These are phyloP conservation scores for Erpetoichthys calabaricus DNA, from an alignment of 2,797 vertebrate genomes.

Conservation along the genomic window DNA sequence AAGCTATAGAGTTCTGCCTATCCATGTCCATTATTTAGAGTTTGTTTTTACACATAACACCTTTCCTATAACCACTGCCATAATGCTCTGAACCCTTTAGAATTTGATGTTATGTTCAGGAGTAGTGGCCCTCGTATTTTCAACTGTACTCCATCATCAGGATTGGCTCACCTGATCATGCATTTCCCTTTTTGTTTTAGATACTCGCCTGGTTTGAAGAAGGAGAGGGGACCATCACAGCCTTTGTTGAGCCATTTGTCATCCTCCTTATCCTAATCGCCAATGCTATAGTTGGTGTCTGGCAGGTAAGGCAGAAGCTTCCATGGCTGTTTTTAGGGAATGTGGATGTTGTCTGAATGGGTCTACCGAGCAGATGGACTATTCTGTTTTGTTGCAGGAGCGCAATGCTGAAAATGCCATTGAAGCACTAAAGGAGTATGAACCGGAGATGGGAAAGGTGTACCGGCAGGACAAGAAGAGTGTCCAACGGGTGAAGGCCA, in stretches of 20 bases:
- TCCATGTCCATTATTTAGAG: too few species aligned
- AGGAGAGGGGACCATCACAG: conserved; percentile 58
- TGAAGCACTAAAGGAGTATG: conserved; percentile 57
- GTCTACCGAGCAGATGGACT: neutral
- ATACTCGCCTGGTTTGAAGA: conserved; percentile 64
- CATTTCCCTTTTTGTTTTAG: conserved; percentile 23
- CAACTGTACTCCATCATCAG: too few species aligned
- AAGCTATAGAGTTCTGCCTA: too few species aligned
- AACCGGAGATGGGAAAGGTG: conserved; percentile 61
- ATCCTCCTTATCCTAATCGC: conserved; percentile 65
- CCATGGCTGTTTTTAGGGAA: neutral
- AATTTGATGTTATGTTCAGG: too few species aligned
- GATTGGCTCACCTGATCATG: too few species aligned
- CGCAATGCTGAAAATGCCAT: conserved; percentile 62
- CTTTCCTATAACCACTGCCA: too few species aligned
- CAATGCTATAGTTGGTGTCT: conserved; percentile 60
- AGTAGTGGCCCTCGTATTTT: too few species aligned
- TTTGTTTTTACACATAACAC: too few species aligned
- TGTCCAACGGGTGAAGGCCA: conserved; percentile 49
- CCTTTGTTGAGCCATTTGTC: conserved; percentile 62
- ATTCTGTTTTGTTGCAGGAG: conserved; percentile 35
- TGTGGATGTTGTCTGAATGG: neutral
- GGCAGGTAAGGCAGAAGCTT: conserved; percentile 39
- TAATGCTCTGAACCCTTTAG: too few species aligned
- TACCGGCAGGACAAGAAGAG: conserved; percentile 61